A percentile compares a stretch with the other conserved stretches of the same genome.
Evolutionary conservation across 2,113 vertebrate genomes (phyloP).

Genomic region (Cyanoderma ruficeps): DNA sequence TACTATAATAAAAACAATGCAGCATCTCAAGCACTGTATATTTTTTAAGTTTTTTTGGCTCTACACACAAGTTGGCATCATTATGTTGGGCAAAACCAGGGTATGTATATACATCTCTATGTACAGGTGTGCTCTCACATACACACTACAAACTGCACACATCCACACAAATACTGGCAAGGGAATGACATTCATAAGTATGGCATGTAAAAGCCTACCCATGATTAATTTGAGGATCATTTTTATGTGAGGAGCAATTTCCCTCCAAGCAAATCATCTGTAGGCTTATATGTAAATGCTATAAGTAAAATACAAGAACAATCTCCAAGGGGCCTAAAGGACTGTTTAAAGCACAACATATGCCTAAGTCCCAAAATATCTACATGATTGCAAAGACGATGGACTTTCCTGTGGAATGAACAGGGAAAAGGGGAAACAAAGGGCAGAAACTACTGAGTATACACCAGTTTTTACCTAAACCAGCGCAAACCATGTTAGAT

Average conservation of each 20-base stretch:
- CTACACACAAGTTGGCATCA: not conserved
- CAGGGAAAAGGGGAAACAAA: not conserved
- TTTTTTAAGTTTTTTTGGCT: slow-evolving; percentile 17
- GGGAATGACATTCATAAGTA: not conserved
- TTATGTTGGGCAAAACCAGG: not conserved
- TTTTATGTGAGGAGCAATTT: not conserved
- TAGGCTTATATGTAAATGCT: not conserved
- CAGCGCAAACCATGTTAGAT: not conserved
- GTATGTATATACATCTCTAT: slow-evolving; percentile 15
- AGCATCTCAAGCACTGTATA: slow-evolving; percentile 46
- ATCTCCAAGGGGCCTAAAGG: not conserved
- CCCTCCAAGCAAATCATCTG: not conserved
- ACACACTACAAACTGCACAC: not conserved
- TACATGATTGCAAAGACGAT: not conserved
- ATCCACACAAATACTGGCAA: not conserved
- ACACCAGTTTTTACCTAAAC: not conserved
- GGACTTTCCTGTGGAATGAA: not conserved
- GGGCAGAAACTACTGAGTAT: not conserved
- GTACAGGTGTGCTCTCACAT: not conserved
- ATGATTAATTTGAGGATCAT: not conserved
- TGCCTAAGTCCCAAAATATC: not conserved
- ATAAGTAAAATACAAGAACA: not conserved
- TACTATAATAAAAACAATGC: slow-evolving; percentile 46
- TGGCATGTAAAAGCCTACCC: not conserved
- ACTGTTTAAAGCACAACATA: not conserved